These are phyloP conservation scores for Strigamia crassipes DNA, from an alignment of 2,888 invertebrate genomes.

Conservation along the genomic window DNA sequence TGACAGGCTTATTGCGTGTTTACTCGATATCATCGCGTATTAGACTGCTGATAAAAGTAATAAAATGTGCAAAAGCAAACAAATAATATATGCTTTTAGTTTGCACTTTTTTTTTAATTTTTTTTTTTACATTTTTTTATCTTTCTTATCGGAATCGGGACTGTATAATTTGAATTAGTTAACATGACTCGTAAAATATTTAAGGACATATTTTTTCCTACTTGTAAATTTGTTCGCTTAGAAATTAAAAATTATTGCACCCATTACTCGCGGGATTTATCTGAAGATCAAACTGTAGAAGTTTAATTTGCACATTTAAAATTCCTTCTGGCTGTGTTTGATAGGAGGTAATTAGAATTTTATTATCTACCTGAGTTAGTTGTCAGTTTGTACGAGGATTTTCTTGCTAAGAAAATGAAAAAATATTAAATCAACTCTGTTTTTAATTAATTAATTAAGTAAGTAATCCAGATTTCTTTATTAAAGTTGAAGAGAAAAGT, in stretches of 20 bases:
- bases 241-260: slow-evolving; percentile 17
- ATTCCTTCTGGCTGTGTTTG: slow-evolving; percentile 27
- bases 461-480: too few species aligned
- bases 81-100: too few species aligned
- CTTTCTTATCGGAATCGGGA: too few species aligned
- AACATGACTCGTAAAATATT: background rate
- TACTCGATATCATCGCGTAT: background rate
- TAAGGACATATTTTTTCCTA: background rate
- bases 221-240: background rate
- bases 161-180: too few species aligned
- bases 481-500: too few species aligned
- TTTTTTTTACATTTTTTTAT: too few species aligned
- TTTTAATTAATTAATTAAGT: too few species aligned
- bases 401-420: background rate
- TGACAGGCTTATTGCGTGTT: background rate
- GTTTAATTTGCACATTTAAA: slow-evolving; percentile 33
- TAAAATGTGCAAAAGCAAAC: too few species aligned
- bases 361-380: slow-evolving; percentile 7
- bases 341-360: slow-evolving; percentile 29
- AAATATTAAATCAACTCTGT: background rate
- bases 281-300: background rate
- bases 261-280: background rate
- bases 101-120: too few species aligned
- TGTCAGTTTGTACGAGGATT: background rate
- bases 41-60: too few species aligned